phyloP scores from a whole-genome alignment of 2,113 vertebrate species.

The Hassar affinis region DNA sequence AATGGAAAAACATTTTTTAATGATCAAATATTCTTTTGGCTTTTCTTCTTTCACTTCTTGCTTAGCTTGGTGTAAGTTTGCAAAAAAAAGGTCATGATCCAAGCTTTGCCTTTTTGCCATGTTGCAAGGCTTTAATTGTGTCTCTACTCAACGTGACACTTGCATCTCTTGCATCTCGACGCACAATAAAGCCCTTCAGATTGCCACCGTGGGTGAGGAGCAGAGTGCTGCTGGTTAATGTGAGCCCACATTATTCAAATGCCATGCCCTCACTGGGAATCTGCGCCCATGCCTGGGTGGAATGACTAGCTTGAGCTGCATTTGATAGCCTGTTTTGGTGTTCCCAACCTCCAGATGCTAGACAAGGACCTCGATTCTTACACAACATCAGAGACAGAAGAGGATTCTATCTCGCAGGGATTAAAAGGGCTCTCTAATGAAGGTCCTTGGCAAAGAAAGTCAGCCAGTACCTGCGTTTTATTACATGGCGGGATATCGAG shows the following conservation, averaged over 20 bases:
- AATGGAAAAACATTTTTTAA: neutral
- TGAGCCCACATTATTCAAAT: slow-evolving; percentile 40
- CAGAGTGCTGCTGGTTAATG: slow-evolving; percentile 24
- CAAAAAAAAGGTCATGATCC: neutral
- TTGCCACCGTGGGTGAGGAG: neutral
- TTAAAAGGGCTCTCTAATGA: slow-evolving; percentile 22
- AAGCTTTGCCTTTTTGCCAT: neutral
- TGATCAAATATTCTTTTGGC: neutral
- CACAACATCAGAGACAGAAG: neutral
- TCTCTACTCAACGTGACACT: neutral
- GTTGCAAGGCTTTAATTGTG: slow-evolving; percentile 7
- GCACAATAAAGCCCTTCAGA: slow-evolving; percentile 32
- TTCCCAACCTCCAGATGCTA: neutral
- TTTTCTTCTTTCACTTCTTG: neutral
- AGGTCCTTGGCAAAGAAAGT: slow-evolving; percentile 25
- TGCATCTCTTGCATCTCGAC: slow-evolving; percentile 7
- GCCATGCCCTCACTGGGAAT: slow-evolving; percentile 24
- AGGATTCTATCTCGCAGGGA: slow-evolving; percentile 36
- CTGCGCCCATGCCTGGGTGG: neutral
- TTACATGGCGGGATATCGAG: slow-evolving; percentile 34
- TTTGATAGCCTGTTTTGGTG: neutral
- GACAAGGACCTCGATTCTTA: slow-evolving; percentile 10
- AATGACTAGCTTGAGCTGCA: neutral
- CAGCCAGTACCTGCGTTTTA: slow-evolving; percentile 22
- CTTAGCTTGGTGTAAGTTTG: neutral